Conservation (phyloP, 2,113 vertebrate species). For the Epinephelus moara region DNA sequence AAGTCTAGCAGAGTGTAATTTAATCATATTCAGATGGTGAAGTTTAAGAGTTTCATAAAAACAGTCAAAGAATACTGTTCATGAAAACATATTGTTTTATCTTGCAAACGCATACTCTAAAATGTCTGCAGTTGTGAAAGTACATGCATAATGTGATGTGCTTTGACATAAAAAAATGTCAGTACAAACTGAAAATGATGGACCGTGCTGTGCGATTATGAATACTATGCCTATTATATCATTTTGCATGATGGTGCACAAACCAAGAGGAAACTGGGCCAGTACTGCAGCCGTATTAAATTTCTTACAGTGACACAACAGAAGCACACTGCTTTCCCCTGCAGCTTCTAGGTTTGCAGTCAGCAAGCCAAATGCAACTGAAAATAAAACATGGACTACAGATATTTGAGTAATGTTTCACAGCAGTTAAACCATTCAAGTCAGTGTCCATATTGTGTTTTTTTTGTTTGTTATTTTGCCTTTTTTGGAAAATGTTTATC, state of each 20-base stretch:
- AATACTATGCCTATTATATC: neutral
- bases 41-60: neutral
- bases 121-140: neutral
- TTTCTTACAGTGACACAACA: constrained; percentile 10
- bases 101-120: neutral
- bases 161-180: neutral
- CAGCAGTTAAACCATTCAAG: neutral
- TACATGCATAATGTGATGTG: neutral
- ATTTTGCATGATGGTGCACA: neutral
- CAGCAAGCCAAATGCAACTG: neutral
- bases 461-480: neutral
- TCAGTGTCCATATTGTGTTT: neutral
- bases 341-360: neutral
- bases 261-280: neutral
- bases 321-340: neutral
- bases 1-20: neutral
- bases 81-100: neutral
- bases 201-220: neutral
- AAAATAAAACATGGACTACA: neutral
- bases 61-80: neutral
- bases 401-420: neutral
- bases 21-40: neutral
- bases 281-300: neutral
- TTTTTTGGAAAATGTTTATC: neutral
- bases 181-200: neutral